These are phyloP conservation scores for Girardia tigrina DNA, from an alignment of 2,888 invertebrate genomes.

Conservation along the genomic window DNA sequence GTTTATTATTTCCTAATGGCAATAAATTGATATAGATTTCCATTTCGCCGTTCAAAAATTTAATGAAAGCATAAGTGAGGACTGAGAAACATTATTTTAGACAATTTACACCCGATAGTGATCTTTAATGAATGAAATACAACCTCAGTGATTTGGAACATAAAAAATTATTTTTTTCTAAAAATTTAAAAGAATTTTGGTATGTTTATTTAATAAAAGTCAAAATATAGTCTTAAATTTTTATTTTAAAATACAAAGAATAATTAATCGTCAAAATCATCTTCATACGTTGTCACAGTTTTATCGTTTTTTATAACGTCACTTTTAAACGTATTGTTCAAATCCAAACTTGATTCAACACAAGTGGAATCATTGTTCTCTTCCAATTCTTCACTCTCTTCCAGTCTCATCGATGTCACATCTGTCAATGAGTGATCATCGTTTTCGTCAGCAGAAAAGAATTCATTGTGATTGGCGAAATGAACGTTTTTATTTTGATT, in stretches of 20 bases:
- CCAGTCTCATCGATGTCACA: neutral
- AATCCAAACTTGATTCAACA: neutral
- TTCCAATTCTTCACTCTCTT: neutral
- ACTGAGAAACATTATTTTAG: too few relatives aligned
- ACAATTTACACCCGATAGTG: too few relatives aligned
- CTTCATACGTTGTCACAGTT: neutral
- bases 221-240: too few relatives aligned
- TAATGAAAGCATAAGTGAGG: too few relatives aligned
- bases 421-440: neutral
- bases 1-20: too few relatives aligned
- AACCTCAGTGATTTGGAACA: too few relatives aligned
- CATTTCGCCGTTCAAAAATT: too few relatives aligned
- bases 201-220: too few relatives aligned
- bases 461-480: slow-evolving; percentile 4
- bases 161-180: too few relatives aligned
- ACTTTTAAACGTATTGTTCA: slow-evolving; percentile 1
- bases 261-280: slow-evolving; percentile 15
- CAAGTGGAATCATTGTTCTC: slow-evolving; percentile 3
- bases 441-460: neutral
- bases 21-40: too few relatives aligned
- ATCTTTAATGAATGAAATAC: too few relatives aligned
- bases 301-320: neutral
- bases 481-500: neutral
- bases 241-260: slow-evolving; percentile 1
- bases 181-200: too few relatives aligned